These are phyloP conservation scores for Kryptopterus vitreolus DNA, from an alignment of 2,797 vertebrate species.

Conservation along the genomic window DNA sequence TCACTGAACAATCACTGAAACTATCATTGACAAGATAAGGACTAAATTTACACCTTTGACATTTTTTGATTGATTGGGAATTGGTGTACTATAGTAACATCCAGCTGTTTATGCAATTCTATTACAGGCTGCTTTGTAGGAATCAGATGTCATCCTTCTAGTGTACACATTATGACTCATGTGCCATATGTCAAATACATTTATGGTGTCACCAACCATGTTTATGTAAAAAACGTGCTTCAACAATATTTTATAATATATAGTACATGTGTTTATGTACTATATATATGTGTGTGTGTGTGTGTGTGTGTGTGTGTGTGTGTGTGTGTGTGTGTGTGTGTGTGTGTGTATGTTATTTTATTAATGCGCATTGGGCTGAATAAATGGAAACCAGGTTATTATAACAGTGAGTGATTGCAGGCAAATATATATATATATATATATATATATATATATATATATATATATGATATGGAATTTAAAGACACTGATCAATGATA, in stretches of 20 bases:
- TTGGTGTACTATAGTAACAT: neutral
- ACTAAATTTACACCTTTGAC: neutral
- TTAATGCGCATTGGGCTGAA: no score
- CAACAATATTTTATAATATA: no score
- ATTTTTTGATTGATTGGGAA: neutral
- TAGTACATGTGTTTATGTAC: no score
- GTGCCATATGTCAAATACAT: slow-evolving; percentile 36
- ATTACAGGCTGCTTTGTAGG: neutral
- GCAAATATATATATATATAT: no score
- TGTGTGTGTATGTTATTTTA: no score
- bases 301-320: no score
- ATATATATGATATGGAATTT: neutral
- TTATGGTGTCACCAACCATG: slow-evolving; percentile 37
- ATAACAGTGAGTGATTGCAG: slow-evolving; percentile 30
- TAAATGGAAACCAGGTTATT: no score
- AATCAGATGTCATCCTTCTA: neutral
- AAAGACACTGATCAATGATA: neutral
- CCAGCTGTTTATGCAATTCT: neutral
- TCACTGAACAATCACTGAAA: neutral
- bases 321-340: no score
- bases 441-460: no score
- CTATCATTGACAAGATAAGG: neutral
- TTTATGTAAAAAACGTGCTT: neutral
- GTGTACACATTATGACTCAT: slow-evolving; percentile 18
- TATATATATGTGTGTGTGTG: no score